Percentiles rank a stretch among this genome's conserved stretches.
Evolutionary conservation across 2,888 invertebrate genomes (phyloP).

Genomic region (Cremastobaeus sp.): DNA sequence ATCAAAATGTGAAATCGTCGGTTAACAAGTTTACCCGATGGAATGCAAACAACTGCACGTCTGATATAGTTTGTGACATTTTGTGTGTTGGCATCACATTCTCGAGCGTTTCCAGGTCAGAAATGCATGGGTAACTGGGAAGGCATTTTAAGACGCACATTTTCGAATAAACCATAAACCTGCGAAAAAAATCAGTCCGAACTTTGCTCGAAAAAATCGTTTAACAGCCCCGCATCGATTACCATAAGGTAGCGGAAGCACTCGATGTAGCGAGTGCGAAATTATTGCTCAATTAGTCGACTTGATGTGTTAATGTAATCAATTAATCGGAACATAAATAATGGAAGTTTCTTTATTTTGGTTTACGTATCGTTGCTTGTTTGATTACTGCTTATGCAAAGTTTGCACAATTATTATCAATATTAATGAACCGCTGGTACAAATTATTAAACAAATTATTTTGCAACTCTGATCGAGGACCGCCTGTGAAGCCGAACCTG

Average conservation of each 20-base stretch:
- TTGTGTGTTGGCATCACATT: background rate
- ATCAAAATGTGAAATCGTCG: conserved; percentile 59
- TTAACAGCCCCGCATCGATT: too few relatives aligned
- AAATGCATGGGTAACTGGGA: too few relatives aligned
- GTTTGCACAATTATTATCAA: conserved; percentile 14
- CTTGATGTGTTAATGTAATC: too few relatives aligned
- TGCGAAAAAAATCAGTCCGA: too few relatives aligned
- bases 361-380: conserved; percentile 19
- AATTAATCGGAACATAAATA: conserved; percentile 27
- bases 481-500: too few relatives aligned
- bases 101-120: too few relatives aligned
- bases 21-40: conserved; percentile 32
- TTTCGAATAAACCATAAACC: too few relatives aligned
- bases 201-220: too few relatives aligned
- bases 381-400: conserved; percentile 20
- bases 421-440: conserved; percentile 11
- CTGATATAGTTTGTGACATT: conserved; percentile 23
- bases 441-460: conserved; percentile 27
- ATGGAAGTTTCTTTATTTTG: conserved; percentile 15
- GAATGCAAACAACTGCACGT: conserved; percentile 28
- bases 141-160: too few relatives aligned
- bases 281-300: too few relatives aligned
- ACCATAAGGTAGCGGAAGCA: too few relatives aligned
- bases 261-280: too few relatives aligned
- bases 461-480: conserved; percentile 9